A percentile compares a stretch with the other conserved stretches of the same genome.
These are phyloP conservation scores for Microcebus murinus DNA, from an alignment of 2,113 vertebrate species.

Conservation along the genomic window DNA sequence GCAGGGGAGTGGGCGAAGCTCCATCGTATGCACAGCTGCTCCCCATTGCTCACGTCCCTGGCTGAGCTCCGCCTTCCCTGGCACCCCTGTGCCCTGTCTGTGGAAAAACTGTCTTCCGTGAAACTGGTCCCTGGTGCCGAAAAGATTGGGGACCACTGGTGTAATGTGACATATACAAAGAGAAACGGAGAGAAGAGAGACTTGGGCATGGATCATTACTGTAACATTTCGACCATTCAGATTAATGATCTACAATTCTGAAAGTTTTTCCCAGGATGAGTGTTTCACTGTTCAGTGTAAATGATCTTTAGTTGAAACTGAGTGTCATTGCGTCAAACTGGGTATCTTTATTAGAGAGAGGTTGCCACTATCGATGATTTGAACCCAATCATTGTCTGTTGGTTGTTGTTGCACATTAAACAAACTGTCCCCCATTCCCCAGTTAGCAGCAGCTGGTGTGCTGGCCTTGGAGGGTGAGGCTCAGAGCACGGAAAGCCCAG, in stretches of 20 bases:
- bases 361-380: neutral
- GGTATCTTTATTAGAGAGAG: neutral
- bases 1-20: too few species aligned
- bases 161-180: neutral
- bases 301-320: neutral
- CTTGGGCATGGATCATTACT: neutral
- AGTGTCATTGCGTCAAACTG: neutral
- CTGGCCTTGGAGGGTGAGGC: neutral
- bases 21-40: too few species aligned
- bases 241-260: neutral
- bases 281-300: neutral
- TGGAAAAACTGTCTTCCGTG: too few species aligned
- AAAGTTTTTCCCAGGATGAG: neutral
- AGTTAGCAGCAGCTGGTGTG: rapidly evolving
- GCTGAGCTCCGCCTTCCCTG: too few species aligned
- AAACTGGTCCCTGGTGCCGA: too few species aligned
- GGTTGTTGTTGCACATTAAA: neutral
- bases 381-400: too few species aligned
- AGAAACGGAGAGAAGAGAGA: neutral
- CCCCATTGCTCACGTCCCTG: too few species aligned
- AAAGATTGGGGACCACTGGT: too few species aligned
- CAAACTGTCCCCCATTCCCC: rapidly evolving
- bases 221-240: neutral
- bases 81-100: too few species aligned
- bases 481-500: rapidly evolving